Base-by-base conservation (phyloP, 1,140 invertebrate species). In the Lucilia cuprina region DNA sequence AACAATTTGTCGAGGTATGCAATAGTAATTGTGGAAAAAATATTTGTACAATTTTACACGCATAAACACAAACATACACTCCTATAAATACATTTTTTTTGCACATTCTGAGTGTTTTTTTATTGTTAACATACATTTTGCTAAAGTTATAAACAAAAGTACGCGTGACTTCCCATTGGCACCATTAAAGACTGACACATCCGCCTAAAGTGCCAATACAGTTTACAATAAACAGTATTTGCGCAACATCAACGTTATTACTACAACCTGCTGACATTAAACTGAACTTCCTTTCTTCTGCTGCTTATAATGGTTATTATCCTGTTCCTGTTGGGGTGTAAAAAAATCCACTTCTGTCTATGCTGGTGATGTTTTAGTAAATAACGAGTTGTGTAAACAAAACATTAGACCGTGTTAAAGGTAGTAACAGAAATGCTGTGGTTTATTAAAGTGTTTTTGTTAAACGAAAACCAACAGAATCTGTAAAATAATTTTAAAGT, bases 91-190 rank as follows among this genome's bases (percentile, higher is more conserved):
- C 4, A n/a, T 70, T 21, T 70, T 65, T 65, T 19, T 70, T 80
- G 77, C 41, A 80, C 41, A 80, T 4, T 49, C 2, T 50, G n/a
- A n/a, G 77, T 80, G 77, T 80, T 47, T 80, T 41, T 77, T 14
- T 60, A 60, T 60, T 17, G 13, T 14, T 70, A n/a, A 21, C n/a
- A 7, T 13, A 30, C 25, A 30, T 30, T 30, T n/a, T 14, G 14
- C 75, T n/a, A 41, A 80, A 25, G 77, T 80, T 80, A 49, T 80
- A 89, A 89, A 89, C 88, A 89, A 89, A 88, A 86, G 13, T 88
- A 88, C 86, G 88, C 88, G 88, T 89, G 88, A 89, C 88, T 89
- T 89, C 88, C 88, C 87, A 85, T 86, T 82, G 86, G 84, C 86
- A 86, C 87, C 87, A 89, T 89, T 88, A 87, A 88, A 88, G 65